Evolutionary conservation across 2,888 invertebrate species (phyloP), one percentile per base, ranked within the genome.

Genomic region (Drosophila nigricruria): DNA sequence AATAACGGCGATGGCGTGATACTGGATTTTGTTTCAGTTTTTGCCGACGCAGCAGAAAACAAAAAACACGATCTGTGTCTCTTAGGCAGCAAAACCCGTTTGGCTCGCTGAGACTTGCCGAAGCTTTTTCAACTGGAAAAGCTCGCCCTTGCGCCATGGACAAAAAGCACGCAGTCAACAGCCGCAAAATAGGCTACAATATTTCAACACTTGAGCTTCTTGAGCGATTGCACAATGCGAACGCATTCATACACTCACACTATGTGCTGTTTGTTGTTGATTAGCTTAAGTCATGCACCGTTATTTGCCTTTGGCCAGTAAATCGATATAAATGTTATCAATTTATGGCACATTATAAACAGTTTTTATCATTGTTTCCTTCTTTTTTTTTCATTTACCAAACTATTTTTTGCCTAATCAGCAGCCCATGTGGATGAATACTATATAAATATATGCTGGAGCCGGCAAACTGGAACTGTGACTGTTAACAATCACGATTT

Each of bases 1-100:
- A 59, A 70, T 84, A 81, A 84, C 85, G 85, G 62, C 82, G 20
- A 71, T 83, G 88, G 89, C 88, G 72, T 75, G 79, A 85, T 76
- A 79, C 62, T 70, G 64, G 27, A 63, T 54, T 72, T 43, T 25
- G 25, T 14, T 34, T 36, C 38, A 23, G 60, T 63, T 68, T 68
- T 34, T 64, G 79, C 60, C 71, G 70, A 73, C 68, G 68, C 64
- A 36, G 70, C 79, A 60, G 30, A 74, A 65, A 47, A 59, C 32
- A n/a, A 47, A 47, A 36, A 32, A 32, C 50, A 53, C 50, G 75
- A 70, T 72, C 62, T 40, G 49, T 25, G 65, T 43, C 77, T 70
- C 69, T 77, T 81, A 67, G 62, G 57, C 58, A 69, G 71, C 77
- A 25, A 77, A 83, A 83, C 83, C 76, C 72, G 83, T 83, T 83